Percentiles rank a stretch among this genome's conserved stretches.
Conservation (phyloP, 2,888 invertebrate genomes). For the Chaetogeoica ovagalla region DNA sequence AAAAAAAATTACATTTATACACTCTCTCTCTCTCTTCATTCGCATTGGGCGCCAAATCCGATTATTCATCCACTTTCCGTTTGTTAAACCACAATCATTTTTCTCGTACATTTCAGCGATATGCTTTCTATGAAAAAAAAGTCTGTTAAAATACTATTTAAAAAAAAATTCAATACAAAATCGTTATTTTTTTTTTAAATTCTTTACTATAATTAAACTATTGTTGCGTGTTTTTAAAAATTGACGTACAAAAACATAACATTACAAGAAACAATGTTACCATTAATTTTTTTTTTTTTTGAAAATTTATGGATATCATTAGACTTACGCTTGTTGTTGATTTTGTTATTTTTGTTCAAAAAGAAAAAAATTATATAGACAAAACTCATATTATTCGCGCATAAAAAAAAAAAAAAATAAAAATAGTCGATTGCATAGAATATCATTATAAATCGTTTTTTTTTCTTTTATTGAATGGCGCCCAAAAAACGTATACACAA, state of each 20-base stretch:
- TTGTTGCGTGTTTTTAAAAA: background rate
- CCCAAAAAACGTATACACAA: background rate
- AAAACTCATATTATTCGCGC: background rate
- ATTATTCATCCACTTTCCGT: background rate
- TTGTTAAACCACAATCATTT: background rate
- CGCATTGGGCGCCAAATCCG: slow-evolving; percentile 16
- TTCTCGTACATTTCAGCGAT: background rate
- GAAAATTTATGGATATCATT: slow-evolving; percentile 17
- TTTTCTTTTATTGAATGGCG: slow-evolving; percentile 22
- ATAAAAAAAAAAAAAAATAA: background rate
- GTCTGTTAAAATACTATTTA: background rate
- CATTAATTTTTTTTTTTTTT: slow-evolving; percentile 31
- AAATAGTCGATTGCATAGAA: background rate
- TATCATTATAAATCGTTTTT: background rate
- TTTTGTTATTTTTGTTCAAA: background rate
- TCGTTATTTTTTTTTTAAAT: too few relatives aligned
- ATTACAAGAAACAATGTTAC: slow-evolving; percentile 2
- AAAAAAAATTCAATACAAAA: background rate
- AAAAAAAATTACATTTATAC: slow-evolving; percentile 9
- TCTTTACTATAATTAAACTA: background rate
- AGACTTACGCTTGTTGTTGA: background rate
- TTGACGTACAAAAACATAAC: background rate
- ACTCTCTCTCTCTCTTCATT: background rate
- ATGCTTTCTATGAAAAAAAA: background rate
- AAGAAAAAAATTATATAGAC: background rate